Evolutionary conservation across 2,797 vertebrate species (phyloP).

Genomic region (Oreochromis mossambicus): DNA sequence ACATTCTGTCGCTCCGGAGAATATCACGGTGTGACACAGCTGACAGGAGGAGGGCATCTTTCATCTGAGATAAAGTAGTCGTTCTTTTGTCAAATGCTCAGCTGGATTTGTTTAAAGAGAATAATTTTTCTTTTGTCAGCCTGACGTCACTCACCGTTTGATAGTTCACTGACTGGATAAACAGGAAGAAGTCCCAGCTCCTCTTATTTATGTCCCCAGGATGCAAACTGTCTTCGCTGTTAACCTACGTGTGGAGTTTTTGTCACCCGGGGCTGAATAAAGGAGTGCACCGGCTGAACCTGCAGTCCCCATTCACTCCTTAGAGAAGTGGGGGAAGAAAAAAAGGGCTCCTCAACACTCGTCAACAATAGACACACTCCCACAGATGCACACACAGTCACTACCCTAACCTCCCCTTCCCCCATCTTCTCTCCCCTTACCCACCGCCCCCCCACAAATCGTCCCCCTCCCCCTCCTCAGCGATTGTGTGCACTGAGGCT

Average conservation of each 20-base stretch:
- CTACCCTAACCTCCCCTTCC: conserved; percentile 53
- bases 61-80: neutral
- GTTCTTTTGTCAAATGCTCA: neutral
- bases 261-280: conserved; percentile 8
- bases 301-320: conserved; percentile 38
- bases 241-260: neutral
- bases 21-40: conserved; percentile 20
- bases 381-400: conserved; percentile 40
- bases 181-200: neutral
- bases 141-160: neutral
- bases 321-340: neutral
- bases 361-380: conserved; percentile 72
- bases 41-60: neutral
- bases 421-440: conserved; percentile 11
- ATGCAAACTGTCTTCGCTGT: conserved; percentile 11
- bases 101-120: neutral
- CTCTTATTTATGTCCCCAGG: neutral
- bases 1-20: conserved; percentile 46
- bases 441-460: conserved; percentile 24
- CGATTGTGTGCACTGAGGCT: conserved; percentile 68
- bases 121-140: neutral
- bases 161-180: conserved; percentile 31
- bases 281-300: conserved; percentile 50
- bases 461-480: conserved; percentile 56
- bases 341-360: conserved; percentile 52